Evolutionary conservation across 30 jellyfish, hydroid and myxozoan species (phyloP).

Genomic region (Nemopilema nomurai): DNA sequence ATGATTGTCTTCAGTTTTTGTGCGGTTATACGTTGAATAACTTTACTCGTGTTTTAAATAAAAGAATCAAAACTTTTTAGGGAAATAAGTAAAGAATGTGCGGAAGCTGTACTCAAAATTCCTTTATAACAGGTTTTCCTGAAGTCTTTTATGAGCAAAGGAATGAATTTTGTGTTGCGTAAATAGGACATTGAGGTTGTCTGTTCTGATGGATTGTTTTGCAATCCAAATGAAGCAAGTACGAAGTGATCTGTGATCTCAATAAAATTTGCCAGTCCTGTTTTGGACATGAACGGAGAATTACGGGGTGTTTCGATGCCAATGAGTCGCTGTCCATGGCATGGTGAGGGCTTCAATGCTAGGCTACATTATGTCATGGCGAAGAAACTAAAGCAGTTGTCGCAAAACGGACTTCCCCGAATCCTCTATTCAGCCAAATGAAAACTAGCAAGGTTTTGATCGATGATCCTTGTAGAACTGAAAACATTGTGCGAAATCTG

Average conservation of each 20-base stretch:
- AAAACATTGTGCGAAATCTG: too few relatives aligned
- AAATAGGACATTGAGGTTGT: constrained; percentile 12
- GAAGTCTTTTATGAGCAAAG: constrained; percentile 27
- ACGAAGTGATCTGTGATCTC: neutral
- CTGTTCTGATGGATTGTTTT: constrained; percentile 1
- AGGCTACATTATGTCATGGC: too few relatives aligned
- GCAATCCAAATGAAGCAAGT: constrained; percentile 1
- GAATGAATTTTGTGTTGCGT: constrained; percentile 31
- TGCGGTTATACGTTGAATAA: constrained; percentile 28
- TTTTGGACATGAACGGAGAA: neutral
- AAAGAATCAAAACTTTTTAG: constrained; percentile 36
- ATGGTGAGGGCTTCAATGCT: neutral
- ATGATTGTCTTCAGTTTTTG: constrained; percentile 1
- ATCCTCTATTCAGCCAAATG: too few relatives aligned
- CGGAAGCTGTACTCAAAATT: constrained; percentile 51
- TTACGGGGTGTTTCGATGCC: neutral
- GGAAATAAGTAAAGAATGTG: constrained; percentile 46
- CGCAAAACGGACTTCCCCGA: too few relatives aligned
- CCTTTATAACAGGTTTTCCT: constrained; percentile 49
- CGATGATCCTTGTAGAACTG: too few relatives aligned
- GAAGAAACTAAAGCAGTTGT: too few relatives aligned
- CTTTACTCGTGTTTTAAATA: constrained; percentile 30
- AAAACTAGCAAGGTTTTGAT: too few relatives aligned
- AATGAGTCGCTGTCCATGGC: neutral
- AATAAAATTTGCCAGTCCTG: neutral